Conservation (phyloP, 2,888 invertebrate species). For the Tribolium freemani region DNA sequence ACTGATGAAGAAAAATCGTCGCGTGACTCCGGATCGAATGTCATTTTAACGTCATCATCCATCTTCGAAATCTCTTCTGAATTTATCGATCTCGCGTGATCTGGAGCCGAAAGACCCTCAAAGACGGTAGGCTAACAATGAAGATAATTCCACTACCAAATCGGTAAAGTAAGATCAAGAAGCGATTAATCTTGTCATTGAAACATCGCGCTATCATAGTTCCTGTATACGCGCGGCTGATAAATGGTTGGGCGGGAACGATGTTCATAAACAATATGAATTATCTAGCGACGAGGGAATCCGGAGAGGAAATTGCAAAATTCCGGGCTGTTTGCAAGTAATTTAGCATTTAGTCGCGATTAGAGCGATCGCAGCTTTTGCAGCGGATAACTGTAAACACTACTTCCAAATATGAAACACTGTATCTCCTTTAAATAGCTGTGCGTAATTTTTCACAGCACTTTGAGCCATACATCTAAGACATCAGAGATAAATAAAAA, state of each 20-base stretch:
- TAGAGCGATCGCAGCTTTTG: no score
- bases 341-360: not conserved
- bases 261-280: slow-evolving; percentile 59
- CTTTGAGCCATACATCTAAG: no score
- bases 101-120: not conserved
- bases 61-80: not conserved
- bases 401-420: no score
- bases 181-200: slow-evolving; percentile 45
- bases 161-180: slow-evolving; percentile 42
- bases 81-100: slow-evolving; percentile 18
- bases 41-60: not conserved
- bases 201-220: slow-evolving; percentile 46
- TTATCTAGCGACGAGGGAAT: slow-evolving; percentile 60
- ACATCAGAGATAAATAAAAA: no score
- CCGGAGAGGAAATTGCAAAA: not conserved
- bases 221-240: slow-evolving; percentile 50
- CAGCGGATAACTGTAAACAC: no score
- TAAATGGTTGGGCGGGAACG: slow-evolving; percentile 55
- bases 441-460: no score
- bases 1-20: not conserved
- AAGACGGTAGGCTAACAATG: slow-evolving; percentile 22
- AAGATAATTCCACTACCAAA: slow-evolving; percentile 37
- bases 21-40: not conserved
- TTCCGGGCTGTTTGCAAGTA: not conserved
- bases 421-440: no score